Conservation (phyloP, 2,888 invertebrate genomes). For the Gymnoscelis rufifasciata region DNA sequence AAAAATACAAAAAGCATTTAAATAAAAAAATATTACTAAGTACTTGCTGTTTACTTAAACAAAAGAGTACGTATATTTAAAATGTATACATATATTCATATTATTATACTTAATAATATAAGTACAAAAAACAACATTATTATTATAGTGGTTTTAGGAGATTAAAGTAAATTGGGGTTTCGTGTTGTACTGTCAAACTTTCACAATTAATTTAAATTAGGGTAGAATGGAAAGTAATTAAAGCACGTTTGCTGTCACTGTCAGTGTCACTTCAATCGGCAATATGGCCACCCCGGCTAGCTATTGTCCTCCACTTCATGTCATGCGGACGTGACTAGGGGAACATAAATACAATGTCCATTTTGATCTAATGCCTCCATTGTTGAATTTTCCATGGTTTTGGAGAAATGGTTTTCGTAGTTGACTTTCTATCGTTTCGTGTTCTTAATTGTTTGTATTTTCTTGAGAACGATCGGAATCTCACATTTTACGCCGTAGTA, state of each 20-base stretch:
- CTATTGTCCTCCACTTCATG: conserved; percentile 63
- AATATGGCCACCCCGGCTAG: conserved; percentile 60
- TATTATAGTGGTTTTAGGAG: no score
- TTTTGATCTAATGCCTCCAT: conserved; percentile 51
- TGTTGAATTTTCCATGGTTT: conserved; percentile 38
- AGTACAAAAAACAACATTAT: no score
- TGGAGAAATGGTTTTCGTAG: conserved; percentile 23
- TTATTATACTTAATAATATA: no score
- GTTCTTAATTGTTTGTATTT: conserved; percentile 8
- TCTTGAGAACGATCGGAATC: no score
- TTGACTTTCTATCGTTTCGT: no score
- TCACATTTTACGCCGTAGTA: no score
- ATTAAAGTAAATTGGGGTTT: no score
- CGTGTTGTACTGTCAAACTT: background rate
- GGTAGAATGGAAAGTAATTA: conserved; percentile 47
- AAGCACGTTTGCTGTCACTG: conserved; percentile 53
- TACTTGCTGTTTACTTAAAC: no score
- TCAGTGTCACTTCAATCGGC: conserved; percentile 36
- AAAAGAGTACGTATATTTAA: no score
- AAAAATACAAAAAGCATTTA: no score
- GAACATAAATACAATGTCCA: conserved; percentile 53
- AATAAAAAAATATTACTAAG: no score
- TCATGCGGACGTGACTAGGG: conserved; percentile 57
- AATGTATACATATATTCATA: no score
- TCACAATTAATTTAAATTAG: conserved; percentile 18